Conservation (phyloP, 2,113 vertebrate genomes). For the Hepsetus odoe region DNA sequence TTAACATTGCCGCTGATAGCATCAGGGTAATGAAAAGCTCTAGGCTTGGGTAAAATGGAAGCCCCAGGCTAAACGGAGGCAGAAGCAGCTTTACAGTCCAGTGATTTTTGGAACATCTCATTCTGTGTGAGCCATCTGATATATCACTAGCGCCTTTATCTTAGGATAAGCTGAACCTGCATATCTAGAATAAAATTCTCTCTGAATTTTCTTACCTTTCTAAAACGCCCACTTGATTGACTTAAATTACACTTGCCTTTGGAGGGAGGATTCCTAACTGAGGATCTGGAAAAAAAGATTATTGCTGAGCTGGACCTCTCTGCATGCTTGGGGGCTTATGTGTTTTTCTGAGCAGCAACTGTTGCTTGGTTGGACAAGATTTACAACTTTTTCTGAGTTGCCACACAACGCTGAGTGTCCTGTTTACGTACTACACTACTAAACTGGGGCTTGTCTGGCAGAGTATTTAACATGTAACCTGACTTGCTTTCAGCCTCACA, state of each 20-base stretch:
- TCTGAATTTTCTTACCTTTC: constrained; percentile 26
- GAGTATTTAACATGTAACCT: no score
- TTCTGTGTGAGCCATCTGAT: background rate
- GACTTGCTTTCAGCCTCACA: no score
- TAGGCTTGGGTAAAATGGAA: background rate
- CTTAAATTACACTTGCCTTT: constrained; percentile 7
- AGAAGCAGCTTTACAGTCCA: constrained; percentile 14
- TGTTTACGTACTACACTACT: no score
- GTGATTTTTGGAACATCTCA: constrained; percentile 6
- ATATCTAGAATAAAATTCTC: constrained; percentile 15
- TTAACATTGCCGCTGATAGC: constrained; percentile 11
- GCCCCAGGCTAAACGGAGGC: constrained; percentile 10
- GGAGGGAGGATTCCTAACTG: background rate
- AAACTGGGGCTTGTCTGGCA: no score
- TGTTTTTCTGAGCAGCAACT: no score
- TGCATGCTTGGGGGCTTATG: no score
- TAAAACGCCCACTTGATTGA: constrained; percentile 17
- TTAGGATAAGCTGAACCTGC: background rate
- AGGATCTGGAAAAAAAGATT: no score
- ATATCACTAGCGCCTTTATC: constrained; percentile 1
- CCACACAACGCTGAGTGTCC: no score
- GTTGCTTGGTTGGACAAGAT: no score
- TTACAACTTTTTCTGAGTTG: no score
- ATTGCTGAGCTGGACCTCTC: no score
- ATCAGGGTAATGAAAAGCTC: background rate